Base-by-base conservation (phyloP, 2,888 invertebrate genomes). In the Periphyllus acericola region DNA sequence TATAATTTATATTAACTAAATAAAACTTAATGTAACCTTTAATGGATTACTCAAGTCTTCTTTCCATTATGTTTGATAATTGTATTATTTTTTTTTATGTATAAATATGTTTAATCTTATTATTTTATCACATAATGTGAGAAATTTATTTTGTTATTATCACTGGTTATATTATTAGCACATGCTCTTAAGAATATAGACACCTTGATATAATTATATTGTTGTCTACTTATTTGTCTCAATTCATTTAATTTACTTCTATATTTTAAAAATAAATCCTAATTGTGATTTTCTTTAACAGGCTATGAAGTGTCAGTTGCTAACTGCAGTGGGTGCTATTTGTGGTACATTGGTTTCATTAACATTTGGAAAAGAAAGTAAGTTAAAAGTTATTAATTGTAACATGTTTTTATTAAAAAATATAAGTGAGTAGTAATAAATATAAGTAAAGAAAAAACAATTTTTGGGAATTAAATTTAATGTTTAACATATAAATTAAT, bases 251-350 rank as follows among this genome's bases (percentile, higher is more conserved):
- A 60, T 21, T 25, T 68, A 29, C 1, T 68, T 3, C 36, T 34
- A 25, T 19, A 79, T 71, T 71, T 80, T 55, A 52, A 34, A 81
- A 74, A 68, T 34, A 72, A 81, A 80, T 3, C 89, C 19, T 46
- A n/a, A 74, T 34, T 17, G 76, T 76, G 82, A 84, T 89, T 88
- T 83, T 89, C 84, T 89, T 90, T 90, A 90, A 84, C 89, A 95
- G 94, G 99, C 99, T 0, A 99, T 99, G 96, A 92, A 96, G 91
- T 93, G 99, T 89, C 99, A 99, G 91, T 93, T 99, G 89, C 93
- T 96, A 11, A 99, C 99, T 71, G 99, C 99, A 1, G 91, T 98
- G 89, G 99, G 99, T 89, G 99, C 99, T 40, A 91, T 99, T 89
- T 94, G 96, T 89, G 99, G 99, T 90, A 99, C 98, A 72, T 93